A percentile compares a stretch with the other conserved stretches of the same genome.
These are phyloP conservation scores for Rhegmatorhina hoffmannsi DNA, from an alignment of 2,113 vertebrate genomes.

Conservation along the genomic window DNA sequence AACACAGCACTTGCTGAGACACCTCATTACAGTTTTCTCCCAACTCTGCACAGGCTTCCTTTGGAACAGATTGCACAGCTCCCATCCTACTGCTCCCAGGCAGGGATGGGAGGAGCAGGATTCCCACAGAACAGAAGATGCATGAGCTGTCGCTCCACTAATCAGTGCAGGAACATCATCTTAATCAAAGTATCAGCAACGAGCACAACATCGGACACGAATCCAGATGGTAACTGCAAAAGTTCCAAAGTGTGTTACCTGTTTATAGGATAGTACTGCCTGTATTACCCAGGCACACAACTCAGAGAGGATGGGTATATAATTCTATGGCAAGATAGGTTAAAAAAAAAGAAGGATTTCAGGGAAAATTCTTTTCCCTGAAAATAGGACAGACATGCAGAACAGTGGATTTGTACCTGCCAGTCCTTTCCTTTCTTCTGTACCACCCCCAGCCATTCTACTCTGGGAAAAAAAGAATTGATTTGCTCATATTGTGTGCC, in stretches of 20 bases:
- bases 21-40: slow-evolving; percentile 4
- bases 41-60: slow-evolving; percentile 20
- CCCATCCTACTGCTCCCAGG: not conserved
- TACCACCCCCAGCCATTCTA: not conserved
- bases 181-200: slow-evolving; percentile 38
- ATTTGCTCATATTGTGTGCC: not conserved
- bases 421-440: not conserved
- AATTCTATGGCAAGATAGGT: not conserved
- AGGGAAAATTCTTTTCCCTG: not conserved
- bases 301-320: not conserved
- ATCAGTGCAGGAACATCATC: slow-evolving; percentile 7
- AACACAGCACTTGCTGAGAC: not conserved
- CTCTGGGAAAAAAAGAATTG: not conserved
- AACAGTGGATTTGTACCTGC: not conserved
- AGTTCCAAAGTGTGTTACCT: not conserved
- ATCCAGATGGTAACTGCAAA: not conserved
- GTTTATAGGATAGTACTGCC: not conserved
- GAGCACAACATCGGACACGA: not conserved
- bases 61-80: slow-evolving; percentile 15
- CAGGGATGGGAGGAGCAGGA: not conserved
- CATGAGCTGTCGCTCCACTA: slow-evolving; percentile 38
- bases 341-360: not conserved
- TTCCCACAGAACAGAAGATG: slow-evolving; percentile 28
- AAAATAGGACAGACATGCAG: not conserved
- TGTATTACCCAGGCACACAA: not conserved